These are phyloP conservation scores for Eospalax fontanierii DNA, from an alignment of 2,797 vertebrate species.

Conservation along the genomic window DNA sequence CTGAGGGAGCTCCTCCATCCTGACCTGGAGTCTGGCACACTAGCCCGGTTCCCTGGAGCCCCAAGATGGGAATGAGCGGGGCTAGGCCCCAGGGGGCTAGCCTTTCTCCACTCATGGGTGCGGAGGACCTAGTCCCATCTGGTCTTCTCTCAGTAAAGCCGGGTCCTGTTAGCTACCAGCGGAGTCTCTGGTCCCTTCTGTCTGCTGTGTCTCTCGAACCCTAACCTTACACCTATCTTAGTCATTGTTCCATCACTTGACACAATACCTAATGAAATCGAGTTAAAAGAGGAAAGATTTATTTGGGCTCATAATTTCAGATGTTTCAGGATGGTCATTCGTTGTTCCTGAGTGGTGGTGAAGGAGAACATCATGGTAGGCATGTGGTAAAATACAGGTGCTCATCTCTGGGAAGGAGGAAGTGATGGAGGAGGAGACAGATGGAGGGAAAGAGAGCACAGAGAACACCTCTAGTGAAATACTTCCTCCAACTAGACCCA, in stretches of 20 bases:
- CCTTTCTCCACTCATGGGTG: too few relatives aligned
- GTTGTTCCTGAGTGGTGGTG: neutral
- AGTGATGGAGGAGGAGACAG: neutral
- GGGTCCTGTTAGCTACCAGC: too few relatives aligned
- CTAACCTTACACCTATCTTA: neutral
- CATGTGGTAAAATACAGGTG: neutral
- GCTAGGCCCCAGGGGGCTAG: too few relatives aligned
- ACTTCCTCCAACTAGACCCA: neutral
- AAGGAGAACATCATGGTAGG: neutral
- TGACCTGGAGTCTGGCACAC: too few relatives aligned
- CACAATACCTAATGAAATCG: too few relatives aligned
- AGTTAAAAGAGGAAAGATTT: neutral
- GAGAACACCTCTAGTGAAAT: neutral
- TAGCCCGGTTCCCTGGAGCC: too few relatives aligned
- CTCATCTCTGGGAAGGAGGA: neutral
- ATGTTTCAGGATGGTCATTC: neutral
- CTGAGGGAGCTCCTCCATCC: too few relatives aligned
- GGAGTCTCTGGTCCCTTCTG: too few relatives aligned
- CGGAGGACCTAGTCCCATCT: too few relatives aligned
- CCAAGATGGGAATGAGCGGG: too few relatives aligned
- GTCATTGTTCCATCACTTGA: neutral
- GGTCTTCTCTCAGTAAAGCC: too few relatives aligned
- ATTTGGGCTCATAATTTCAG: neutral
- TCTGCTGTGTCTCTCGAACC: too few relatives aligned
- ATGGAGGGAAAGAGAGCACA: rapidly evolving